Evolutionary conservation across 2,113 vertebrate genomes (phyloP).

Genomic region (Podarcis cretensis): DNA sequence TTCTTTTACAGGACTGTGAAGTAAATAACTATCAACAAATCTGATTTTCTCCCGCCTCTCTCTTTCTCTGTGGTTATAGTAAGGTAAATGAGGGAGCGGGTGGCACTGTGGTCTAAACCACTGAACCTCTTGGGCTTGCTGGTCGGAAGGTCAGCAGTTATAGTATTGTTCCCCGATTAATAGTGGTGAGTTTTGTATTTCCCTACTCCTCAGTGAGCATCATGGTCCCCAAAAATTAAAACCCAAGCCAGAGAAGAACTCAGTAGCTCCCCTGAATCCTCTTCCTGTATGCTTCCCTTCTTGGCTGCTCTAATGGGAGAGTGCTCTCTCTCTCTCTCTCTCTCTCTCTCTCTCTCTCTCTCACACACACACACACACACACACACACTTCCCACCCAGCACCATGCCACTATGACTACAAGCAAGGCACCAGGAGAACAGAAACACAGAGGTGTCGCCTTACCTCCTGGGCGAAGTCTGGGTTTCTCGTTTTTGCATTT

Average conservation of each 20-base stretch:
- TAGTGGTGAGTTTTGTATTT: no score
- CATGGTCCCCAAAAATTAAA: no score
- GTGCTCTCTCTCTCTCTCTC: background rate
- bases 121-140: no score
- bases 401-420: background rate
- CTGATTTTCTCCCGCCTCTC: background rate
- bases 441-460: background rate
- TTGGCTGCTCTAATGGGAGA: background rate
- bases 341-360: no score
- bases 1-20: background rate
- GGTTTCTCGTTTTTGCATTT: background rate
- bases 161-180: no score
- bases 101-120: no score
- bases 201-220: no score
- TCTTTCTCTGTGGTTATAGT: no score
- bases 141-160: no score
- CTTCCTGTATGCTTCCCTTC: background rate
- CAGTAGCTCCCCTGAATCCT: background rate
- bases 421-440: background rate
- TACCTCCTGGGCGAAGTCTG: background rate
- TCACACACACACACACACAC: no score
- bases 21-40: background rate
- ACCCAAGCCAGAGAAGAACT: background rate
- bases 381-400: background rate
- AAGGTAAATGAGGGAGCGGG: no score